Evolutionary conservation across 2,113 vertebrate species (phyloP), one percentile per base, ranked within the genome.

Genomic region (Archocentrus centrarchus): DNA sequence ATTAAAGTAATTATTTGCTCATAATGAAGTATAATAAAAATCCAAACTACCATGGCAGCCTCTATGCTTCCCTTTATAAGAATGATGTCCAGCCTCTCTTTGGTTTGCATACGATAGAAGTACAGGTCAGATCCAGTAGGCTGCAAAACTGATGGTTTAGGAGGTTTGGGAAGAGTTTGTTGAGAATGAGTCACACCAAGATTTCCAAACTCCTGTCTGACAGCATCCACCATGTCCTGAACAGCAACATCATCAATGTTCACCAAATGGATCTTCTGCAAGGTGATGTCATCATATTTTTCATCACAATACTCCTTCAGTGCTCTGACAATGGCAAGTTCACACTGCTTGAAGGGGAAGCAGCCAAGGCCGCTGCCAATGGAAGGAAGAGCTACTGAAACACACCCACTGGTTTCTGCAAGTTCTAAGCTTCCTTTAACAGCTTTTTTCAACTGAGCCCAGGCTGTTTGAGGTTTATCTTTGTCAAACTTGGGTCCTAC

Each of bases 321-420:
- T 2, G 97, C 91, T 17, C 39, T 89, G 10, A 95, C 88, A 79
- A 98, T 97, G 1, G 81, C 92, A 1, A 44, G 2, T 0, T 90
- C 88, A 86, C 97, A 97, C 55, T 7, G 11, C 0, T 77, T 3
- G 18, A 96, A 17, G 0, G 27, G 97, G 59, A 98, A 98, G 27
- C 27, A 98, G 6, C 93, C 94, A 30, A 81, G 95, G 58, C 30
- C 41, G 5, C 93, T 95, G 3, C 96, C 95, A 77, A 99, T 64
- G 5, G 96, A 94, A 0, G 98, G 97, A n/a, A 99, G 89, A 60
- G 97, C 98, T 66, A 99, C 91, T 8, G 97, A 97, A 4, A 0
- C 0, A 17, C 92, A 94, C 2, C 85, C 32, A 0, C 66, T 1
- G 0, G 1, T 7, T 41, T 95, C 95, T 5, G 98, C 97, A 4